Evolutionary conservation across 2,888 invertebrate genomes (phyloP), one percentile per base, ranked within the genome.

Genomic region (Tipula vernalis): DNA sequence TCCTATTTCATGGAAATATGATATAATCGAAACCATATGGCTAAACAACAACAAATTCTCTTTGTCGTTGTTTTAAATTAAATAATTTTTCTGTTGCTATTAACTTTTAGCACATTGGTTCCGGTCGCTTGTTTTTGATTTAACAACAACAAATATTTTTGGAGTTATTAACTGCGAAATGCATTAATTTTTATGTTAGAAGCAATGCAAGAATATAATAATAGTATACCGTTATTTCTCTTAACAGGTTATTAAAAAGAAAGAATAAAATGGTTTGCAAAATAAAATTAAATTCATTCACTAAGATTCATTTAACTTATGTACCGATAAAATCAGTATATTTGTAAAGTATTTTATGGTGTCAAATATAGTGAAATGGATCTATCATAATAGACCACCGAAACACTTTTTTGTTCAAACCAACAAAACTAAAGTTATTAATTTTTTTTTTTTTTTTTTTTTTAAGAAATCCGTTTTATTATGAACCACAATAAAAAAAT

Each of bases 1-100:
- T 28, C 71, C 10, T 8, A 28, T 84, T 84, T 84, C 84, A 39
- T 39, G 39, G 84, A 84, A 84, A 84, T 71, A 71, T 84, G 39
- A 39, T 84, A 36, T 84, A 39, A 84, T 84, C 84, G 36, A 84
- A 84, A 84, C 36, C 84, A 84, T 84, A 84, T 84, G 84, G 84
- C 39, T 15, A 84, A 71, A 28, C 71, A 71, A 71, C 18, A 71
- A 28, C 18, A 12, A 51, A 5, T n/a, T 28, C 71, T 18, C 28
- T 71, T 71, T 71, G 71, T 71, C 71, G 71, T 71, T 71, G 28
- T n/a, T 15, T 57, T 3, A 18, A 51, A 51, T 51, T 3, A 18
- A 57, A 57, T 15, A n/a, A 57, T 57, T 57, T 57, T 57, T 57
- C 51, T n/a, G 51, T 57, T 15, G 15, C 18, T 18, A 57, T 28